These are phyloP conservation scores for Rotaria sp. DNA, from an alignment of 2,888 invertebrate genomes.

Conservation along the genomic window DNA sequence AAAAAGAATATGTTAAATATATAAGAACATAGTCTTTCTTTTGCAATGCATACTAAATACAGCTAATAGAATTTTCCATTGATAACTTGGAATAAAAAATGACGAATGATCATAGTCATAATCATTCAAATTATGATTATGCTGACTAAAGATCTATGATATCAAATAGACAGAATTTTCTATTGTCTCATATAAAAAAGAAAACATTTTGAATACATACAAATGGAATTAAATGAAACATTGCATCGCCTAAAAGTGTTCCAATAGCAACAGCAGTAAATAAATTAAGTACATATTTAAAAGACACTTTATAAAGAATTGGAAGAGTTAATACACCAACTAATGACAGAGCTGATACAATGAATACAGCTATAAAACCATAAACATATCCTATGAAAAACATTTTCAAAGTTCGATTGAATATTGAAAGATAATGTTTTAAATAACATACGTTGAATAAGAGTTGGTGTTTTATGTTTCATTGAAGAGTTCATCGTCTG, in stretches of 20 bases:
- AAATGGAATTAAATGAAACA: constrained; percentile 57
- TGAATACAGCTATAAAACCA: constrained; percentile 53
- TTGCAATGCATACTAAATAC: not conserved
- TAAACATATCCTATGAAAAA: constrained; percentile 49
- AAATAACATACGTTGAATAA: not conserved
- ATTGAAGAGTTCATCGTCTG: not conserved
- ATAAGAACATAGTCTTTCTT: not conserved
- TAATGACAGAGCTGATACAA: constrained; percentile 55
- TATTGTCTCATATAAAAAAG: not conserved
- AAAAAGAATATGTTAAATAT: not conserved
- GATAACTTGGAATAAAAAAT: not conserved
- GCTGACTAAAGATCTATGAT: not conserved
- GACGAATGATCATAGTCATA: not conserved
- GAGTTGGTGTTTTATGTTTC: not conserved
- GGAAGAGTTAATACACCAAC: constrained; percentile 51
- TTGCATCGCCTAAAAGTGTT: constrained; percentile 55
- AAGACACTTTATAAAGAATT: constrained; percentile 45
- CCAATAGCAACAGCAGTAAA: constrained; percentile 58
- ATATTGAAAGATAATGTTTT: not conserved
- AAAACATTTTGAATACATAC: constrained; percentile 45
- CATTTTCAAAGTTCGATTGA: not conserved
- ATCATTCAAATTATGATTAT: constrained; percentile 28
- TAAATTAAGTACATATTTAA: constrained; percentile 52
- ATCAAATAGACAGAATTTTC: not conserved
- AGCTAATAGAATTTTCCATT: not conserved